phyloP scores from a whole-genome alignment of 2,113 vertebrate species.

The Psilopsiagon aurifrons region DNA sequence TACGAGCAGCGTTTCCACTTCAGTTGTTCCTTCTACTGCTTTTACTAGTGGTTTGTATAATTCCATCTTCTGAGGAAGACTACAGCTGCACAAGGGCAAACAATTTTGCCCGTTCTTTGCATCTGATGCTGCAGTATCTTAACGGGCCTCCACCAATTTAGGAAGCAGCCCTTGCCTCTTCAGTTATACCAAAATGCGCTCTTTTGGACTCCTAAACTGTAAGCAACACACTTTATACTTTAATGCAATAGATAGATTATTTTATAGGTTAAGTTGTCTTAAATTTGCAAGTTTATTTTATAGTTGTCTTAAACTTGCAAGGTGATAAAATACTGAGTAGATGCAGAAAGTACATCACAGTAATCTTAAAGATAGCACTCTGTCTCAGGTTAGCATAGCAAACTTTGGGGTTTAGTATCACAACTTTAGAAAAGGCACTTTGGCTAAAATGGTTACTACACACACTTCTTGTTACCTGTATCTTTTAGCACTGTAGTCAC shows the following conservation, averaged over 20 bases:
- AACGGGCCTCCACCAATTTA: conserved; percentile 92
- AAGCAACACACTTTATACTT: conserved; percentile 49
- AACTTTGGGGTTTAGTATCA: background rate
- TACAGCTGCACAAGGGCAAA: conserved; percentile 88
- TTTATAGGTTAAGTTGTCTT: conserved; percentile 35
- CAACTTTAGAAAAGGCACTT: background rate
- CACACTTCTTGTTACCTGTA: background rate
- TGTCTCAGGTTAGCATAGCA: background rate
- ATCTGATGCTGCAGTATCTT: conserved; percentile 91
- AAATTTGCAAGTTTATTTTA: background rate
- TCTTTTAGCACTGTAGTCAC: conserved; percentile 40
- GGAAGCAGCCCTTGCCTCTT: background rate
- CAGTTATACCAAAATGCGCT: background rate
- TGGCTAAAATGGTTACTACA: background rate
- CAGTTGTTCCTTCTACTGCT: conserved; percentile 87
- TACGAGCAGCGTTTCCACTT: conserved; percentile 85
- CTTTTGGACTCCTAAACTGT: conserved; percentile 27
- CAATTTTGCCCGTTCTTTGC: conserved; percentile 92
- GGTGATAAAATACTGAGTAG: background rate
- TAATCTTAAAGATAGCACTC: background rate
- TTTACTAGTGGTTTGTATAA: conserved; percentile 83
- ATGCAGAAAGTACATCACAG: background rate
- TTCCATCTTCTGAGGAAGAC: conserved; percentile 83
- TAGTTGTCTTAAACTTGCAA: background rate
- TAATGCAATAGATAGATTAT: conserved; percentile 29